Base-by-base conservation (phyloP, 2,113 vertebrate species). In the Eleginops maclovinus region DNA sequence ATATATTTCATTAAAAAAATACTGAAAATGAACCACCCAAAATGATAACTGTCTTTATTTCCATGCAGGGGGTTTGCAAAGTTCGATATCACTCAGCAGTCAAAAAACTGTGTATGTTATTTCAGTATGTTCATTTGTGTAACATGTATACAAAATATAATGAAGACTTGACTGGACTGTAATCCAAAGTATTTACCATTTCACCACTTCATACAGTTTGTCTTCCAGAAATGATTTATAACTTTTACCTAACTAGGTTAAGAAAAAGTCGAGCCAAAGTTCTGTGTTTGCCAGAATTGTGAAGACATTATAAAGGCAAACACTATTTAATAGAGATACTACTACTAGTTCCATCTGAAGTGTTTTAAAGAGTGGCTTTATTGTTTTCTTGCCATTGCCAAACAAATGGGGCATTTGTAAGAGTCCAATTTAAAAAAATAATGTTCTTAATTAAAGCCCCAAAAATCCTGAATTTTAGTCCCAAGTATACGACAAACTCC, bases 11-110 rank as follows among this genome's bases (percentile, higher is more conserved):
- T 7, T 59, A 13, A 47, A 31, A 17, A 50, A 22, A n/a, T 2
- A 11, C 14, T 22, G 17, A 19, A 12, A 26, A 26, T 9, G 3
- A 59, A 22, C 0, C 17, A 49, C 19, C 26, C 5, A 50, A 72
- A 50, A 26, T 26, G 21, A 40, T 56, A 19, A 28, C 54, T 47
- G 13, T 49, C 50, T 69, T 26, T 15, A 24, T 21, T 63, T 4
- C 16, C 41, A 70, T 69, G 50, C 43, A 77, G 58, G 51, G 50
- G 68, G 50, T 36, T 36, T 36, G 31, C 31, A 36, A 36, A 36
- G 31, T 36, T 36, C 31, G 8, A 36, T 36, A 36, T 31, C 24
- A 46, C 12, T 14, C 10, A 14, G 12, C 9, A n/a, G n/a, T 7
- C 15, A 21, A 14, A 17, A 40, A 17, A 17, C 26, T 17, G n/a